Percentiles rank a stretch among this genome's conserved stretches.
These are phyloP conservation scores for Eubasilissa splendida DNA, from an alignment of 2,888 invertebrate species.

Conservation along the genomic window DNA sequence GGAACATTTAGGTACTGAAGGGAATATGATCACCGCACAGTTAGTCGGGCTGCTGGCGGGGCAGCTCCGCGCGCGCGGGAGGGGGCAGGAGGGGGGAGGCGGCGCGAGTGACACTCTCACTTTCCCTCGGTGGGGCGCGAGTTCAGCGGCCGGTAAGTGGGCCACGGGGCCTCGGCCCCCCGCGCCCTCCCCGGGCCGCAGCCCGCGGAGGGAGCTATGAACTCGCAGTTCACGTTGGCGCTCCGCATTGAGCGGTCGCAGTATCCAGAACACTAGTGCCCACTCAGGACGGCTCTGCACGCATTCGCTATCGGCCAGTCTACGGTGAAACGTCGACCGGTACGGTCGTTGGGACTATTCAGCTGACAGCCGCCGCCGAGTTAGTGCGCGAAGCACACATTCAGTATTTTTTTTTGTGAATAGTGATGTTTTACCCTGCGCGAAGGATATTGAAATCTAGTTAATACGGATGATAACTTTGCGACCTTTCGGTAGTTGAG, in stretches of 20 bases:
- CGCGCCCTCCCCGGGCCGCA: slow-evolving; percentile 70
- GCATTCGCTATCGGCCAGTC: slow-evolving; percentile 39
- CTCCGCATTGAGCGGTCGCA: slow-evolving; percentile 64
- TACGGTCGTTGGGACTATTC: slow-evolving; percentile 39
- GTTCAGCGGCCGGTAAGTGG: slow-evolving; percentile 85
- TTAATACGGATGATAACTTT: slow-evolving; percentile 11
- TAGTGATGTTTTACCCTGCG: slow-evolving; percentile 69
- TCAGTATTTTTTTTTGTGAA: slow-evolving; percentile 61
- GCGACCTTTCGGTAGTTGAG: background rate
- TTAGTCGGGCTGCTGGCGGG: slow-evolving; percentile 52
- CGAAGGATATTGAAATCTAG: slow-evolving; percentile 39
- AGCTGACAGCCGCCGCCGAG: slow-evolving; percentile 24
- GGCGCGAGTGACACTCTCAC: slow-evolving; percentile 71
- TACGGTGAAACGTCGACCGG: slow-evolving; percentile 46
- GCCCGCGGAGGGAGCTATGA: slow-evolving; percentile 67
- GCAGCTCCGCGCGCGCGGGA: slow-evolving; percentile 60
- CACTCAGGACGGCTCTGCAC: slow-evolving; percentile 21
- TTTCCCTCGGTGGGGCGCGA: slow-evolving; percentile 75
- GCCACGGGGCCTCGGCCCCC: slow-evolving; percentile 81
- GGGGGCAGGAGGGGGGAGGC: slow-evolving; percentile 61
- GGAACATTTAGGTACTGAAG: slow-evolving; percentile 64
- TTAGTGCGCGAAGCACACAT: slow-evolving; percentile 28
- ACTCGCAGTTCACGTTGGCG: slow-evolving; percentile 68
- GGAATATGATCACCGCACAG: slow-evolving; percentile 49
- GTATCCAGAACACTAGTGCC: background rate